Base-by-base conservation (phyloP, 2,888 invertebrate species). In the Ashinkailepas kermadecensis region DNA sequence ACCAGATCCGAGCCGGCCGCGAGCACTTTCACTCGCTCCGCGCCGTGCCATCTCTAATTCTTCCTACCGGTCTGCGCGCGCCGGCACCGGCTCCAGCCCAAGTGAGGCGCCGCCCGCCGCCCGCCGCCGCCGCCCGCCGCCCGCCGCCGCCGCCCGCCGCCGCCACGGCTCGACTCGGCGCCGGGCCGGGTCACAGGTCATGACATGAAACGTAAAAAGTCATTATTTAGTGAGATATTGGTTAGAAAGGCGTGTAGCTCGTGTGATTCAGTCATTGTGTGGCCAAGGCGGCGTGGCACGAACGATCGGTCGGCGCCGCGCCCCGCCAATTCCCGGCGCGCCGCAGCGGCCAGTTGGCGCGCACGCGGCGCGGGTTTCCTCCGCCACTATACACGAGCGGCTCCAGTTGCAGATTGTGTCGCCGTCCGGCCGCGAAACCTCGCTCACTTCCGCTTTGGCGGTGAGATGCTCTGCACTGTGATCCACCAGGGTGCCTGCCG, bases 201-300 rank as follows among this genome's bases (percentile, higher is more conserved):
- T 56, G 74, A 74, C 74, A 74, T 54, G 56, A 74, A 74, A 74
- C 74, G 54, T 74, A 74, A 74, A 74, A 74, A 74, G 74, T 18
- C 74, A 74, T 74, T 74, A 74, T 74, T 74, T 74, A 74, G 74
- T 74, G 74, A 74, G 74, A 74, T 74, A 74, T 74, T 74, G 74
- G 74, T 74, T 74, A 74, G 74, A 74, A 74, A 74, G 74, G 74
- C 74, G 56, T 74, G 74, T 74, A 74, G 56, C 74, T 74, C 74
- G 21, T 74, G 74, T 74, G 74, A 74, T 74, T 74, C 21, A 74
- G 74, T 74, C 74, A 74, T 74, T 74, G 74, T 74, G 74, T 56
- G 74, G 74, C 56, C 74, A 56, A 21, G 74, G 74, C 54, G 54
- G 74, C 56, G 21, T n/a, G 54, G 56, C 12, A n/a, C 56, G 56